phyloP scores from a whole-genome alignment of 1,140 invertebrate species.

The Bombus fervidus region DNA sequence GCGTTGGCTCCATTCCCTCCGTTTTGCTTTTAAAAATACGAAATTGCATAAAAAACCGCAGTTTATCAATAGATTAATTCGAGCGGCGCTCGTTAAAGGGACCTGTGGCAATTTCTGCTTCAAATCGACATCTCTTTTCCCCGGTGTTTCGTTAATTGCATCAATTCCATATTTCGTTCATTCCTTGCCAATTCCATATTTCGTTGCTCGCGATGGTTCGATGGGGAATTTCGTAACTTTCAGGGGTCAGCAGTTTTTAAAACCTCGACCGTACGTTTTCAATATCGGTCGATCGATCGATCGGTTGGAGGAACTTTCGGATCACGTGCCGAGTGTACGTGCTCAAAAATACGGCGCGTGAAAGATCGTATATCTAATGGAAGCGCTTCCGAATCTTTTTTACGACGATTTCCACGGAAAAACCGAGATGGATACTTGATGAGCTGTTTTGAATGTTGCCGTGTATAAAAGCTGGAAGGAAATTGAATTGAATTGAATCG shows the following conservation, averaged over 20 bases:
- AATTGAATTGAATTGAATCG: not conserved
- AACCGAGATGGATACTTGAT: not conserved
- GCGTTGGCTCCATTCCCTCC: too few species aligned
- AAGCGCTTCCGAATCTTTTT: not conserved
- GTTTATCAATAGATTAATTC: not conserved
- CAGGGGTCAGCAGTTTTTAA: slow-evolving; percentile 6
- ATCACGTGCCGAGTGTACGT: slow-evolving; percentile 40
- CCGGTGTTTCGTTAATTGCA: not conserved
- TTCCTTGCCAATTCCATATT: not conserved
- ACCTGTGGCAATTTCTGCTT: not conserved
- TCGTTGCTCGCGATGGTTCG: not conserved
- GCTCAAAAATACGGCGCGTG: not conserved
- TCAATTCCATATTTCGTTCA: too few species aligned
- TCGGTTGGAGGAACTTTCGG: slow-evolving; percentile 11
- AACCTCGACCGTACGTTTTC: slow-evolving; percentile 39
- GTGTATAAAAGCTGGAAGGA: fast-evolving
- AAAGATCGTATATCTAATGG: not conserved
- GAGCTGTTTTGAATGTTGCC: not conserved
- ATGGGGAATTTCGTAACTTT: not conserved
- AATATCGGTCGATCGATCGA: slow-evolving; percentile 51
- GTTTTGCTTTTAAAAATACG: too few species aligned
- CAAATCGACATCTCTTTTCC: not conserved
- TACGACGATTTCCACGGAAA: not conserved
- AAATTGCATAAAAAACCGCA: too few species aligned
- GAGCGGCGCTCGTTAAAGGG: not conserved